These are phyloP conservation scores for Choloepus hoffmanni DNA, from an alignment of 2,113 vertebrate genomes.

Conservation along the genomic window DNA sequence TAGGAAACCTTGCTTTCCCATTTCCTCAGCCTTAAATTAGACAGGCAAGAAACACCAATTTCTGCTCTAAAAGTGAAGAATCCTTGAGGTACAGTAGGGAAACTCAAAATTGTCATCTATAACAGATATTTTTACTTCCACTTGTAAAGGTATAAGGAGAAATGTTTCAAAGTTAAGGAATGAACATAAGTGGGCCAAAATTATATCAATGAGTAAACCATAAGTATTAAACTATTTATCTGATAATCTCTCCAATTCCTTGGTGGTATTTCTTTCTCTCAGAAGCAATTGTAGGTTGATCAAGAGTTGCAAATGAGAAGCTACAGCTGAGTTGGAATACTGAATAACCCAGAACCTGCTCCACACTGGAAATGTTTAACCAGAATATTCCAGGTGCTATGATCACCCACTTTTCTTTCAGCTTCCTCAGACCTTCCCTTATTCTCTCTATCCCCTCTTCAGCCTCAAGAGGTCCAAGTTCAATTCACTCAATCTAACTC, in stretches of 20 bases:
- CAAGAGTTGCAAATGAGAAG: background rate
- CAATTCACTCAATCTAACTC: background rate
- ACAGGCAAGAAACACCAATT: background rate
- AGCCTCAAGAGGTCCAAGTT: background rate
- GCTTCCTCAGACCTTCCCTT: background rate
- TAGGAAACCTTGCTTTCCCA: background rate
- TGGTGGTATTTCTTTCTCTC: background rate
- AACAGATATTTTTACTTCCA: background rate
- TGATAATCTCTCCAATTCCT: background rate
- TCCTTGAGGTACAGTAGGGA: background rate
- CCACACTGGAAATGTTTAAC: background rate
- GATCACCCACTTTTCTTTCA: background rate
- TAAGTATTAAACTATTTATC: background rate
- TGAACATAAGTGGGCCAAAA: constrained; percentile 12
- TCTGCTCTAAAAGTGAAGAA: constrained; percentile 42
- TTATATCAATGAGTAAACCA: background rate
- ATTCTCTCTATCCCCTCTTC: background rate
- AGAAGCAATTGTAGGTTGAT: background rate
- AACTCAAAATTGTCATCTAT: constrained; percentile 10
- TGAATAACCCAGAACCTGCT: background rate
- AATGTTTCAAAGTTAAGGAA: constrained; percentile 32
- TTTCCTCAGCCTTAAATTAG: background rate
- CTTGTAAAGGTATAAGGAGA: background rate
- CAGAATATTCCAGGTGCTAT: background rate
- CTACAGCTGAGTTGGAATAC: background rate